Conservation (phyloP, 2,888 invertebrate species). For the Steromphala cineraria region DNA sequence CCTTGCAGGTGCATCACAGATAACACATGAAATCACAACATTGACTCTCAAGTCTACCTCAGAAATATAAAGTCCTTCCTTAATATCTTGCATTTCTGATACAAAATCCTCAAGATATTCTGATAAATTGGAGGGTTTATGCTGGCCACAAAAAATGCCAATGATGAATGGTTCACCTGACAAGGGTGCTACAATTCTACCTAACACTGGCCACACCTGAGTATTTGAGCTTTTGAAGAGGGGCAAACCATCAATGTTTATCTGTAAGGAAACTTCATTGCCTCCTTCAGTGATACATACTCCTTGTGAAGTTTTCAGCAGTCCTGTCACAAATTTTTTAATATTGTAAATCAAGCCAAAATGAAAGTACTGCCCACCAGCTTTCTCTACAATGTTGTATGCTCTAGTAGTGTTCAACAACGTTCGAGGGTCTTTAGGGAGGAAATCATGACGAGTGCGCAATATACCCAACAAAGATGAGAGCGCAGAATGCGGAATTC, state of each 20-base stretch:
- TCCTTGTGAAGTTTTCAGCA: neutral
- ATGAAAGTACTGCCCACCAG: slow-evolving; percentile 32
- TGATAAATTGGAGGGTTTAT: slow-evolving; percentile 33
- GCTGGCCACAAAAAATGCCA: slow-evolving; percentile 35
- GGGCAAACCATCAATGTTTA: slow-evolving; percentile 37
- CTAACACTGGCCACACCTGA: slow-evolving; percentile 35
- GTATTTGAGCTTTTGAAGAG: slow-evolving; percentile 31
- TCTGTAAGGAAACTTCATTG: neutral
- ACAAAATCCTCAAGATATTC: slow-evolving; percentile 35
- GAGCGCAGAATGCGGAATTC: neutral
- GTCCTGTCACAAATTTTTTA: neutral
- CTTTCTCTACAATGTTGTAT: neutral
- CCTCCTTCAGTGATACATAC: neutral
- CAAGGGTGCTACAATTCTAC: neutral
- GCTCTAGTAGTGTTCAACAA: slow-evolving; percentile 9
- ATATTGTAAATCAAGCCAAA: slow-evolving; percentile 30
- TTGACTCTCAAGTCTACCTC: neutral
- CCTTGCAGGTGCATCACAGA: slow-evolving; percentile 66
- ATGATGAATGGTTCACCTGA: slow-evolving; percentile 34
- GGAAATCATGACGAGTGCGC: neutral
- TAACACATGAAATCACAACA: slow-evolving; percentile 38
- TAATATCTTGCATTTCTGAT: slow-evolving; percentile 32
- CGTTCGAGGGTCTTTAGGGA: slow-evolving; percentile 30
- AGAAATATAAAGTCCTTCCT: neutral
- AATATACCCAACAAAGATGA: neutral